Evolutionary conservation across 2,113 vertebrate genomes (phyloP).

Genomic region (Gymnocephalus cernua): DNA sequence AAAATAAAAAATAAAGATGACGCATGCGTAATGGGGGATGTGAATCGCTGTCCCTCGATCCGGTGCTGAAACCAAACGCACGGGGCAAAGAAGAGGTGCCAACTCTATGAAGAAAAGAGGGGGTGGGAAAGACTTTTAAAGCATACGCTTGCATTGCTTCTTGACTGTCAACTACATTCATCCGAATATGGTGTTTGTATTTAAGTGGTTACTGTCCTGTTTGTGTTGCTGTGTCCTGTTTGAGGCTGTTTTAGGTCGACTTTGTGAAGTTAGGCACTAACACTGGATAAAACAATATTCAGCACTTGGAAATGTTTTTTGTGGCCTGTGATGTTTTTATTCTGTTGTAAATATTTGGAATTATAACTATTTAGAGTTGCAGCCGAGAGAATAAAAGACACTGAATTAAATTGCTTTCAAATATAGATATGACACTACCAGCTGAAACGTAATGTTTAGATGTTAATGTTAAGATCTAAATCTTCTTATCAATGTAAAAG

Average conservation of each 20-base stretch:
- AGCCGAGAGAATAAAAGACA: constrained; percentile 84
- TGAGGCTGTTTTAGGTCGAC: constrained; percentile 66
- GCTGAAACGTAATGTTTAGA: constrained; percentile 8
- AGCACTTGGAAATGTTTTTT: constrained; percentile 85
- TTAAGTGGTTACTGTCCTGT: constrained; percentile 66
- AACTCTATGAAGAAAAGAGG: constrained; percentile 21
- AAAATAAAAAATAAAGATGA: constrained; percentile 30
- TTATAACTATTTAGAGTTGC: constrained; percentile 85
- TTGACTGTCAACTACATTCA: constrained; percentile 53
- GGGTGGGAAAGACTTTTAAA: constrained; percentile 2
- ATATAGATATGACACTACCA: constrained; percentile 24
- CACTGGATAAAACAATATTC: constrained; percentile 78
- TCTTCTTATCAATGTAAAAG: not conserved
- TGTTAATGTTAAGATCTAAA: too few relatives aligned
- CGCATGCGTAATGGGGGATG: constrained; percentile 33
- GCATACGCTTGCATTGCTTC: constrained; percentile 24
- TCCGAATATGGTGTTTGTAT: constrained; percentile 58
- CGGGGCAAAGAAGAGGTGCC: constrained; percentile 40
- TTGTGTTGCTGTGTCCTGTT: constrained; percentile 67
- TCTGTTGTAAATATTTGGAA: constrained; percentile 82
- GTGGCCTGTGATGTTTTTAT: constrained; percentile 83
- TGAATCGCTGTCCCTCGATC: constrained; percentile 76
- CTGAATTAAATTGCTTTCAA: constrained; percentile 53
- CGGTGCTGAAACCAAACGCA: constrained; percentile 85
- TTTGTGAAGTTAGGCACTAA: constrained; percentile 84